Evolutionary conservation across 2,888 invertebrate species (phyloP).

Genomic region (Diarsia mendica): DNA sequence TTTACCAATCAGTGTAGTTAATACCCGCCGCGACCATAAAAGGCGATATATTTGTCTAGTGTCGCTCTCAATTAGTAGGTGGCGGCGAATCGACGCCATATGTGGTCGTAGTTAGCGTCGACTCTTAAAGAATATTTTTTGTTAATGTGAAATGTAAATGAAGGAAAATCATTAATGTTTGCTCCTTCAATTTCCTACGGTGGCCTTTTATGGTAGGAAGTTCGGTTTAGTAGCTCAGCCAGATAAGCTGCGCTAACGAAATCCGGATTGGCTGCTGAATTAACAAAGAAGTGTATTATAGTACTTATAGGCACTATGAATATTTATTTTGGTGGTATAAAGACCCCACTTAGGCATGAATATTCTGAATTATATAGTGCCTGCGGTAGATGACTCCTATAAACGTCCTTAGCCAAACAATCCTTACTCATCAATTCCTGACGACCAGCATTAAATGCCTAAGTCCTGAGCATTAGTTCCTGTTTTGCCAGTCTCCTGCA

Average conservation of each 20-base stretch:
- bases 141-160: constrained; percentile 86
- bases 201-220: constrained; percentile 77
- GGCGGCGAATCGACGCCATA: constrained; percentile 86
- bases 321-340: neutral
- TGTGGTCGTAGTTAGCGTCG: constrained; percentile 86
- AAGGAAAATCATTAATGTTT: constrained; percentile 88
- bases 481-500: neutral
- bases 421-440: neutral
- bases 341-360: too few relatives aligned
- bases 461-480: neutral
- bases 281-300: constrained; percentile 25
- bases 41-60: constrained; percentile 88
- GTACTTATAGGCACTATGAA: neutral
- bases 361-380: neutral
- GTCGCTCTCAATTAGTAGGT: constrained; percentile 87
- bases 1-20: constrained; percentile 88
- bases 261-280: constrained; percentile 9
- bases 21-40: constrained; percentile 86
- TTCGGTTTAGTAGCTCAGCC: constrained; percentile 64
- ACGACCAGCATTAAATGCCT: neutral
- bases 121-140: constrained; percentile 83
- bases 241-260: constrained; percentile 36
- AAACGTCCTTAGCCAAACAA: neutral
- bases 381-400: neutral
- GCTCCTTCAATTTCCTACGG: constrained; percentile 77